These are phyloP conservation scores for Pachyuromys duprasi DNA, from an alignment of 2,797 vertebrate genomes.

Conservation along the genomic window DNA sequence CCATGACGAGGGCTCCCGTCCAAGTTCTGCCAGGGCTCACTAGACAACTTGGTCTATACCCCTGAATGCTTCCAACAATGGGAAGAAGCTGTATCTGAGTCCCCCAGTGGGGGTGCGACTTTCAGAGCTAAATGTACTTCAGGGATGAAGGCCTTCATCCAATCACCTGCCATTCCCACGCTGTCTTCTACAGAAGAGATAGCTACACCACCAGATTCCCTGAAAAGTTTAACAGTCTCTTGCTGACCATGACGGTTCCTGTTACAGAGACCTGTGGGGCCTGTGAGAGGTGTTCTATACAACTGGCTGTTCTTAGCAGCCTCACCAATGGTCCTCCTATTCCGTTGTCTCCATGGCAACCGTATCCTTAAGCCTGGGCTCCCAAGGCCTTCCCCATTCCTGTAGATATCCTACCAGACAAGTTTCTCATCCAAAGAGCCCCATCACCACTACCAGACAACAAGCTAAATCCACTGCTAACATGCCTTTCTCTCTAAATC, in stretches of 20 bases:
- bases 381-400: neutral
- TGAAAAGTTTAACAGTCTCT: neutral
- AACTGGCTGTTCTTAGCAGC: neutral
- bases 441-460: neutral
- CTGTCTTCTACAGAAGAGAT: neutral
- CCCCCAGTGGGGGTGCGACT: neutral
- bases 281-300: neutral
- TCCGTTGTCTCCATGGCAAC: neutral
- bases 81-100: neutral
- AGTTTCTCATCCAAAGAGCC: slow-evolving; percentile 5
- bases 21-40: neutral
- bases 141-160: neutral
- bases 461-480: slow-evolving; percentile 17
- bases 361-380: neutral
- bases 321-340: neutral
- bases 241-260: neutral
- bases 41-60: neutral
- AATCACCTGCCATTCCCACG: neutral
- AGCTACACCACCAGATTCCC: neutral
- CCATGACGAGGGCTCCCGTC: neutral
- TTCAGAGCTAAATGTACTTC: neutral
- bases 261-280: neutral
- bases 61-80: neutral
- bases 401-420: neutral
- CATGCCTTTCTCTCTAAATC: neutral